These are phyloP conservation scores for Perdita meconis DNA, from an alignment of 2,888 invertebrate species.

Conservation along the genomic window DNA sequence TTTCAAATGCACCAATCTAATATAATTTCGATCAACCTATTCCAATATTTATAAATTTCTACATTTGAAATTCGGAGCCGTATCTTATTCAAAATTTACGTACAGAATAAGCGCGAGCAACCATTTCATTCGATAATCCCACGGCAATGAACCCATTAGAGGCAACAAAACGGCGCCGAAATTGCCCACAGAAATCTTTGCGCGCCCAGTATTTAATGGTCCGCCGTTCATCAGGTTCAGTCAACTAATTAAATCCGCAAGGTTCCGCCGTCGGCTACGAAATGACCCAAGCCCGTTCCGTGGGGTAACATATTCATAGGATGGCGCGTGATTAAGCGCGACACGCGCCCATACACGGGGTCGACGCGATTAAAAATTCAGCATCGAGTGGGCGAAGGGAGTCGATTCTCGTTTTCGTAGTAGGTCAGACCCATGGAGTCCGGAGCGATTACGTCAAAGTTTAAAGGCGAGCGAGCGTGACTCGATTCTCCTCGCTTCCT, in stretches of 20 bases:
- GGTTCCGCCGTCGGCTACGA: constrained; percentile 20
- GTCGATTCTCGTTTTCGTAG: constrained; percentile 16
- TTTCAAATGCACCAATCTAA: too few relatives aligned
- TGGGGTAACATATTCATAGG: constrained; percentile 45
- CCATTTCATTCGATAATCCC: too few relatives aligned
- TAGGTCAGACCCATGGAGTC: constrained; percentile 34
- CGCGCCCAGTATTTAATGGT: neutral
- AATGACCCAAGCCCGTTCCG: constrained; percentile 4
- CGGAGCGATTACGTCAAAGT: constrained; percentile 25
- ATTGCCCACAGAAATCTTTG: too few relatives aligned
- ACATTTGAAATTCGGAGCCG: too few relatives aligned
- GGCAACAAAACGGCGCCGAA: too few relatives aligned
- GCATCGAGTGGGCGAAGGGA: constrained; percentile 13
- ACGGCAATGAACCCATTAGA: too few relatives aligned
- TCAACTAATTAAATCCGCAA: constrained; percentile 43
- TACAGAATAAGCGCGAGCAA: too few relatives aligned
- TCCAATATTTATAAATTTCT: too few relatives aligned
- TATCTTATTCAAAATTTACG: too few relatives aligned
- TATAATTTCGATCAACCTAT: too few relatives aligned
- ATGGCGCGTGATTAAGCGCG: constrained; percentile 14
- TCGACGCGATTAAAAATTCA: constrained; percentile 54
- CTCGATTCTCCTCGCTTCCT: constrained; percentile 57
- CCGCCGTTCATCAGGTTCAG: neutral
- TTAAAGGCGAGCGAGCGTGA: constrained; percentile 46
- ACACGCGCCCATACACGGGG: constrained; percentile 17